Conservation (phyloP, 2,113 vertebrate species). For the Desmodus rotundus region DNA sequence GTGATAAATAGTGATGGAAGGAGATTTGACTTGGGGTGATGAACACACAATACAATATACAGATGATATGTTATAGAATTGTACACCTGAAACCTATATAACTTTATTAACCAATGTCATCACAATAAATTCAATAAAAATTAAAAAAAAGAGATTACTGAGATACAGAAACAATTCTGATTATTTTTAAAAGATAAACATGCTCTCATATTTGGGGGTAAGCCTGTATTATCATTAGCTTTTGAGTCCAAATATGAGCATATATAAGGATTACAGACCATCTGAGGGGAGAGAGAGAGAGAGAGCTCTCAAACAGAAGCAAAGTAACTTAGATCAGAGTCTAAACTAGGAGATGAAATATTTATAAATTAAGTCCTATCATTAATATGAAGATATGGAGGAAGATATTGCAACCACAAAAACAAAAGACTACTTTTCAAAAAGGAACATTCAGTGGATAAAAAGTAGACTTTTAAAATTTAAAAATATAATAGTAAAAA, state of each 20-base stretch:
- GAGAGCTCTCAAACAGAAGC: neutral
- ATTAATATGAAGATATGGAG: neutral
- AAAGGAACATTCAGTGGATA: neutral
- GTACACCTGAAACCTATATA: no score
- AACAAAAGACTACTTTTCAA: conserved; percentile 10
- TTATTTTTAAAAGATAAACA: neutral
- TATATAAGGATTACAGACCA: neutral
- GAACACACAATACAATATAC: no score
- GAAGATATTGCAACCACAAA: neutral
- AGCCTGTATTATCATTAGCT: neutral
- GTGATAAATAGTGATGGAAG: no score
- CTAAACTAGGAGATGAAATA: neutral
- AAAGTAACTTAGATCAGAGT: neutral
- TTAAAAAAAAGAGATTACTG: neutral
- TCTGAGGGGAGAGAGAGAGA: neutral
- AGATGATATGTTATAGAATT: no score
- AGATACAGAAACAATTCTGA: neutral
- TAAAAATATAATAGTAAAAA: neutral
- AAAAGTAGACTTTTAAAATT: neutral
- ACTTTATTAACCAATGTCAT: no score
- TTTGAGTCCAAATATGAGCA: conserved; percentile 4
- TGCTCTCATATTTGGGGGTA: neutral
- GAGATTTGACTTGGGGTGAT: no score
- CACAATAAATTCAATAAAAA: neutral
- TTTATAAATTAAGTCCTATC: neutral